phyloP scores from a whole-genome alignment of 2,797 vertebrate species.

The Muscicapa striata region DNA sequence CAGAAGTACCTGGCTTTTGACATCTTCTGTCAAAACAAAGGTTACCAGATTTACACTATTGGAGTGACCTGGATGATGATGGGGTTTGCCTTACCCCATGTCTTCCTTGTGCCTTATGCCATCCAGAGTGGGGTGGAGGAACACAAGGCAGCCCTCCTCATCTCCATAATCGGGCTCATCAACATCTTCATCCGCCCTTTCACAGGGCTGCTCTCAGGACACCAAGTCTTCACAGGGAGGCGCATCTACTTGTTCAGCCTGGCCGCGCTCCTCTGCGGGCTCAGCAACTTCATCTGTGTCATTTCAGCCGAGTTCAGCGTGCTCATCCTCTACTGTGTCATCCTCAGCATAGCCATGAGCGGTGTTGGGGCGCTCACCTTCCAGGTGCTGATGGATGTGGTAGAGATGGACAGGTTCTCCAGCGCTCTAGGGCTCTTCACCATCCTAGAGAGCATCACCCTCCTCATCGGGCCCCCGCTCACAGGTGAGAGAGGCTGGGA shows the following conservation, averaged over 20 bases:
- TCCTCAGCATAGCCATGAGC: constrained; percentile 90
- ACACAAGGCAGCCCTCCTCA: constrained; percentile 83
- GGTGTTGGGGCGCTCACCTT: constrained; percentile 87
- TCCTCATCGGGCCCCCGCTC: constrained; percentile 89
- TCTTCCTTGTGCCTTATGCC: constrained; percentile 92
- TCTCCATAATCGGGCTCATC: constrained; percentile 87
- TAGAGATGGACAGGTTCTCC: constrained; percentile 91
- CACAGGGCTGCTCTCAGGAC: constrained; percentile 81
- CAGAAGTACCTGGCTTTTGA: constrained; percentile 90
- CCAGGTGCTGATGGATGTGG: constrained; percentile 93
- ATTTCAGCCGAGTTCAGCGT: constrained; percentile 77
- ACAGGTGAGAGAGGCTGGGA: constrained; percentile 81
- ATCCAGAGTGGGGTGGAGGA: constrained; percentile 79
- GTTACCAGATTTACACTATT: constrained; percentile 82
- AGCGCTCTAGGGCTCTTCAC: constrained; percentile 92
- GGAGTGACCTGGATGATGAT: constrained; percentile 90
- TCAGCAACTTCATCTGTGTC: constrained; percentile 89
- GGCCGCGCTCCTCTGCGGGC: constrained; percentile 84
- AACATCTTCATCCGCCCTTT: constrained; percentile 90
- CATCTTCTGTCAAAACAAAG: constrained; percentile 82
- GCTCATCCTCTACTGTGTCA: constrained; percentile 82
- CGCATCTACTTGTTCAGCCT: constrained; percentile 85
- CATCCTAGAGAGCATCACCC: constrained; percentile 87
- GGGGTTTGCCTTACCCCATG: constrained; percentile 86
- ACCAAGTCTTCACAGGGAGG: constrained; percentile 79